Evolutionary conservation across 2,888 invertebrate genomes (phyloP), one percentile per base, ranked within the genome.

Genomic region (Tiphia femorata): DNA sequence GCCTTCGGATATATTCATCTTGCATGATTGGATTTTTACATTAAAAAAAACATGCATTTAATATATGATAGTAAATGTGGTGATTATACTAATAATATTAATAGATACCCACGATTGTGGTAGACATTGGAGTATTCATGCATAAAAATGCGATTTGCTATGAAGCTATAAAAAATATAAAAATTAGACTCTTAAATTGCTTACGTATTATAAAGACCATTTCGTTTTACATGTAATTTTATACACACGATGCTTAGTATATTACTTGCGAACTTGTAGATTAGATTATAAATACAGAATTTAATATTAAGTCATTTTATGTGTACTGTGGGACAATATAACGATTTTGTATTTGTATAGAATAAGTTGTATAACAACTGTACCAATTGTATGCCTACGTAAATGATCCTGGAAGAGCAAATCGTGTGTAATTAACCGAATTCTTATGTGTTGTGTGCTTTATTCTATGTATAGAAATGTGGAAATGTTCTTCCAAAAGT

Each of bases 301-400:
- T 58, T 67, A 72, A 61, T 56, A 67, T 75, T 77, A 78, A 77
- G 76, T 67, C 72, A 69, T 79, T 77, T 75, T 72, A 77, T 73
- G 66, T 75, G 72, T 77, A 75, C 67, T 73, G 75, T 73, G 76
- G 73, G 77, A 79, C 77, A 78, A 80, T 79, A 80, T 81, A 77
- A 75, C 76, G 64, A 78, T 78, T 81, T 81, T 81, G 79, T 81
- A 80, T 79, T 76, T 81, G 79, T 80, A 81, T 79, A 78, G 73
- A 66, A 35, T 72, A 68, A 70, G 68, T 71, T 64, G 71, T 51
- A 57, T 70, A 67, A 72, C 63, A 65, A 59, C 59, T 70, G 68
- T 66, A 70, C 58, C 59, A 66, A 66, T 58, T 58, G 56, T 63
- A 67, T 48, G 61, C 65, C 62, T 57, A 50, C 56, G 48, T 59